These are phyloP conservation scores for Melanerpes formicivorus DNA, from an alignment of 2,113 vertebrate genomes.

Conservation along the genomic window DNA sequence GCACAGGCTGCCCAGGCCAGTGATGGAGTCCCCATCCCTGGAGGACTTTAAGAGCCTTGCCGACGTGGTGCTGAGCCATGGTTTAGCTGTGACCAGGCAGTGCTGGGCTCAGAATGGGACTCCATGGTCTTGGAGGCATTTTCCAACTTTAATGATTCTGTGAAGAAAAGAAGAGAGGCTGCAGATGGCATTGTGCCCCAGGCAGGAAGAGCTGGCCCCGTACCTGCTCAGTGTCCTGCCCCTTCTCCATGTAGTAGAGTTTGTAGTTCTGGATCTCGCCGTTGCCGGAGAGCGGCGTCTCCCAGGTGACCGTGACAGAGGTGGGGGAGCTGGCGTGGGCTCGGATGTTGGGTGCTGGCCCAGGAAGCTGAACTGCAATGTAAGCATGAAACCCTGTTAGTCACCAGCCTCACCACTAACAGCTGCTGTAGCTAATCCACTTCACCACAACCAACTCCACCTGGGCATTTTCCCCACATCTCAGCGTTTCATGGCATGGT, in stretches of 20 bases:
- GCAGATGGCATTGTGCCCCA: fast-evolving
- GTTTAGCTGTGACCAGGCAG: too few relatives aligned
- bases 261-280: constrained; percentile 96
- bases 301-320: constrained; percentile 88
- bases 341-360: constrained; percentile 92
- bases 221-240: constrained; percentile 89
- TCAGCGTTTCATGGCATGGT: not conserved
- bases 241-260: constrained; percentile 93
- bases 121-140: too few relatives aligned
- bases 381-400: not conserved
- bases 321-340: constrained; percentile 81
- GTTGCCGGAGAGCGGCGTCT: constrained; percentile 89
- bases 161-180: not conserved
- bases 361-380: constrained; percentile 92
- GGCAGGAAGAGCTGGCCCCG: not conserved
- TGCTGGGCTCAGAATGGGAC: too few relatives aligned
- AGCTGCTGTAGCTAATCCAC: not conserved
- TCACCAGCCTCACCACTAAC: not conserved
- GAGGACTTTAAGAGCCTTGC: too few relatives aligned
- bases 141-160: too few relatives aligned
- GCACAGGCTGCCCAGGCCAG: too few relatives aligned
- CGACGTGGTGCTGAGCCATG: too few relatives aligned
- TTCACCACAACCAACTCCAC: not conserved
- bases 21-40: too few relatives aligned
- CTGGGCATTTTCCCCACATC: not conserved